phyloP scores from a whole-genome alignment of 2,888 invertebrate genomes.

The Tryphoninae sp. region DNA sequence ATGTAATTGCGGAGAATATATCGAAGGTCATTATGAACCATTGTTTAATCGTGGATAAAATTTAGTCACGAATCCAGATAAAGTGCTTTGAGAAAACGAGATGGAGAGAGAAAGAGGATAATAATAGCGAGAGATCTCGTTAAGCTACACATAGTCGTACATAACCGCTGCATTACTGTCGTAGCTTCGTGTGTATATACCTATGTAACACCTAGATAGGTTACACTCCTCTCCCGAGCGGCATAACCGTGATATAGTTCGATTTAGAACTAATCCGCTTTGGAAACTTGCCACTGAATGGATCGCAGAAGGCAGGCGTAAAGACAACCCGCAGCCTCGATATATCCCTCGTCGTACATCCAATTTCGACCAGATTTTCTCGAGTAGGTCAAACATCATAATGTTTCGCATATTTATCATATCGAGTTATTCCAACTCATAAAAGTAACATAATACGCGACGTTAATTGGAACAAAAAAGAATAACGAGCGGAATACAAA shows the following conservation, averaged over 20 bases:
- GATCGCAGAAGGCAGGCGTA: conserved; percentile 18
- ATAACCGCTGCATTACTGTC: neutral
- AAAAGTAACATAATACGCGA: too few relatives aligned
- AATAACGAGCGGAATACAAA: too few relatives aligned
- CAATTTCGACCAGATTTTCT: too few relatives aligned
- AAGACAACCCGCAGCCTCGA: conserved; percentile 16
- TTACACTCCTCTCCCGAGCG: neutral
- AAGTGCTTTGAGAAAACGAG: conserved; percentile 41
- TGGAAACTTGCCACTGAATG: conserved; percentile 57
- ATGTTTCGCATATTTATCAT: too few relatives aligned
- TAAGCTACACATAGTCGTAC: conserved; percentile 43
- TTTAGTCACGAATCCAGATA: conserved; percentile 46
- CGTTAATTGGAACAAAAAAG: too few relatives aligned
- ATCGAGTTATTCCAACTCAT: too few relatives aligned
- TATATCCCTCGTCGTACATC: conserved; percentile 3
- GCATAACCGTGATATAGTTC: conserved; percentile 31
- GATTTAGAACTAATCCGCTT: conserved; percentile 57
- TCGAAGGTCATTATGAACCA: neutral
- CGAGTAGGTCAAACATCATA: too few relatives aligned
- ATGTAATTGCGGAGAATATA: neutral
- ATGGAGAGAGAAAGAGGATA: neutral
- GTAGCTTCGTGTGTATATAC: neutral
- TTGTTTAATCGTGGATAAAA: neutral
- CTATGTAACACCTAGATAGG: neutral
- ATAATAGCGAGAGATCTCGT: conserved; percentile 41